Base-by-base conservation (phyloP, 2,113 vertebrate species). In the Heloderma charlesbogerti region DNA sequence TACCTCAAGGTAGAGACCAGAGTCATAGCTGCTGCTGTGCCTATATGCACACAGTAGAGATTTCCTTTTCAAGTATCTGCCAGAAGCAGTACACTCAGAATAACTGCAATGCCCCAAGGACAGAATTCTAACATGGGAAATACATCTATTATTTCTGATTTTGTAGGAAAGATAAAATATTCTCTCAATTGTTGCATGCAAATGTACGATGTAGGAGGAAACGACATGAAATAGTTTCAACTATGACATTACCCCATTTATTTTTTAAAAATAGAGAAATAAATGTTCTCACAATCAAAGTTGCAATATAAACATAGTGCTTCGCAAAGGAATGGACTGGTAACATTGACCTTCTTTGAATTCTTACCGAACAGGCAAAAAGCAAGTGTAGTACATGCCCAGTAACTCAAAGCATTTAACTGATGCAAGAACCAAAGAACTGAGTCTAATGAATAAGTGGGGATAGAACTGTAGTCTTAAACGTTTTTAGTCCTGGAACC, bases 11-110 rank as follows among this genome's bases (percentile, higher is more conserved):
- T 80, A 92, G 81, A 81, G 77, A 83, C 43, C 69, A 37, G 66
- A 77, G 82, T 48, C 67, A 69, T 48, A 92, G 87, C 72, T 93
- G 86, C 89, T 60, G 84, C 66, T 87, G 67, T 66, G 86, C 77
- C 60, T 92, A 79, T 91, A 83, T 83, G 81, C 31, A 87, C 90
- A 85, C 20, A 92, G 75, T 37, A 88, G 51, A 87, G 89, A 27
- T 45, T 69, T 8, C 16, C 69, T 92, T 88, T 93, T 91, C 94
- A 88, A 95, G 89, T 40, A 77, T 88, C 92, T 93, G 84, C 93
- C 89, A 91, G 92, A 89, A 93, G 69, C 0, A 87, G 15, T 75
- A 86, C 31, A 71, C 13, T 80, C 86, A 93, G 89, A 78, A 57
- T 72, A 94, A 60, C 54, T 77, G 31, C 1, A 84, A 43, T 83